Evolutionary conservation across 2,113 vertebrate genomes (phyloP), one percentile per base, ranked within the genome.

Genomic region (Podocnemis expansa): DNA sequence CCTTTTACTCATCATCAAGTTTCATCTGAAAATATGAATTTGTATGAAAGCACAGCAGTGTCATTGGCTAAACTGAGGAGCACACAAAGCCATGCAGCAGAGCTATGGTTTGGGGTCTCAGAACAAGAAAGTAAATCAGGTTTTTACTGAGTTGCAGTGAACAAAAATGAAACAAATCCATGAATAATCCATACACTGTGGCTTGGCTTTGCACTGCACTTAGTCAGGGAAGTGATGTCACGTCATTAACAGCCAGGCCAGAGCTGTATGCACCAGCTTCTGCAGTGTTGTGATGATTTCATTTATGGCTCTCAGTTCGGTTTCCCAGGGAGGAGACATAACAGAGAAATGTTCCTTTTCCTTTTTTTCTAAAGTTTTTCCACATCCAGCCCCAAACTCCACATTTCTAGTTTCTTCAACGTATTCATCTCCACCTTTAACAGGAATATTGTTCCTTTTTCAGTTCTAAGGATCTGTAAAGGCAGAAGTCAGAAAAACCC

Each of bases 381-480:
- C 34, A 21, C 17, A 34, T 34, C 60, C 60, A n/a, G 60, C 17
- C 60, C 60, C 34, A n/a, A 67, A 67, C 82, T 84, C 67, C 54
- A 82, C 78, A 54, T 49, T 75, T 89, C 80, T n/a, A 5, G 60
- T 67, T 34, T 67, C 60, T 67, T 67, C 31, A 7, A 67, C 34
- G 55, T 87, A 78, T 78, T 87, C 96, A 87, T 1, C 70, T 60
- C 56, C 24, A 9, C 3, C 91, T 80, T 79, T 90, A 2, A 78
- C 47, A 25, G 54, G 82, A 31, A 43, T 90, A 51, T 34, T 49
- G 82, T 25, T 60, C 10, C 82, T 90, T 19, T 94, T 92, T 90
- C 47, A n/a, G 19, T 19, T 79, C 19, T 27, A 94, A 93, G 34
- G 38, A 4, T 38, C 63, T 94, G 81, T 92, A 89, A 90, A 92